Evolutionary conservation across 2,797 vertebrate genomes (phyloP), one percentile per base, ranked within the genome.

Genomic region (Tachyglossus aculeatus): DNA sequence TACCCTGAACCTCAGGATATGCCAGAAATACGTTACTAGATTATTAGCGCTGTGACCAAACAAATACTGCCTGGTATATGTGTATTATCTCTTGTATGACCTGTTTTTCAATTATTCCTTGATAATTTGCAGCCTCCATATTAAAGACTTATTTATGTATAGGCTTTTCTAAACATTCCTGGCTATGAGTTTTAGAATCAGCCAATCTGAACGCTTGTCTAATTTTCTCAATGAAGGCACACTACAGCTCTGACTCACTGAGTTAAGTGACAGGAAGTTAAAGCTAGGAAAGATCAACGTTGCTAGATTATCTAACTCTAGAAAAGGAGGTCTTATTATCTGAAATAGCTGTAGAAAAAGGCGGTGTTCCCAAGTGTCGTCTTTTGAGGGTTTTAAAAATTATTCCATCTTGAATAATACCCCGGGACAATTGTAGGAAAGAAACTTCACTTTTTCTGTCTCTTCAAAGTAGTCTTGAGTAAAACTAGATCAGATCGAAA

Each of bases 401-500:
- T 68, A 63, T 77, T 78, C 59, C 61, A 0, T 60, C 41, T 0
- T 39, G 56, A n/a, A n/a, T n/a, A n/a, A n/a, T n/a, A 45, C 71
- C 50, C 58, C 37, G 5, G 61, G 59, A 56, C 44, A 43, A 21
- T 44, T 57, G 55, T 66, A 53, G 57, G 67, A 70, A 65, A 59
- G 69, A 8, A 41, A 48, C 18, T 39, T 18, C 55, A 41, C 47
- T 78, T 70, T 39, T 70, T 59, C 38, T 67, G 44, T 40, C 10
- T 36, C 31, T 47, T 70, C 47, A 81, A 65, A 79, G 47, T 54
- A 50, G 67, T 47, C 5, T 4, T 37, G 32, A 74, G 41, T 51
- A 72, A 37, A 72, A 69, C 36, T 25, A 37, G 40, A 24, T 51
- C 62, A 58, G 80, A 50, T 61, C 72, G 58, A 48, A 55, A 62